A percentile compares a stretch with the other conserved stretches of the same genome.
Conservation (phyloP, 1,140 invertebrate genomes). For the Pseudoatta argentina region DNA sequence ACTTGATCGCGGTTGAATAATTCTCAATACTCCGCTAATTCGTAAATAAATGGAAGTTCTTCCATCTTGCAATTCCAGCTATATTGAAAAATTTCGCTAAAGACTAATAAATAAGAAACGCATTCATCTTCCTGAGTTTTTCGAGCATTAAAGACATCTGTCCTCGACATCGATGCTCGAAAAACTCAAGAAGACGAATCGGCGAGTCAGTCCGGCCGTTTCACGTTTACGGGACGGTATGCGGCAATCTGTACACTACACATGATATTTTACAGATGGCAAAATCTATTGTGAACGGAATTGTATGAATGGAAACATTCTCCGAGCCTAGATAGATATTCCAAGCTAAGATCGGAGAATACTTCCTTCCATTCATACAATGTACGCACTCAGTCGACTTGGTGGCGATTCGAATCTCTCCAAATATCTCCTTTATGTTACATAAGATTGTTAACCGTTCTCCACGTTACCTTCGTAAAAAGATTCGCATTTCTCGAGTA, state of each 20-base stretch:
- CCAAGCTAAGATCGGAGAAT: background rate
- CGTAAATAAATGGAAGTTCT: background rate
- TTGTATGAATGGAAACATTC: no score
- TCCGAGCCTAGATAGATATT: no score
- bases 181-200: background rate
- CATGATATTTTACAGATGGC: constrained; percentile 62
- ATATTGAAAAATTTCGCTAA: constrained; percentile 64
- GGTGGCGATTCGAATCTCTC: constrained; percentile 28
- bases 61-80: constrained; percentile 35
- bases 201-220: constrained; percentile 48
- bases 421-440: constrained; percentile 42
- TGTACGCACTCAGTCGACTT: constrained; percentile 60
- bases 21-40: background rate
- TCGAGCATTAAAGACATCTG: constrained; percentile 6
- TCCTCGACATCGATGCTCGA: no score
- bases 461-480: constrained; percentile 92
- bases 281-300: constrained; percentile 26
- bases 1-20: constrained; percentile 39
- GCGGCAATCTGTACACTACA: constrained; percentile 66
- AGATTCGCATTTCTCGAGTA: constrained; percentile 94
- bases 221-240: constrained; percentile 18
- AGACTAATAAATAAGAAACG: constrained; percentile 69
- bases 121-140: background rate
- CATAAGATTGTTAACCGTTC: constrained; percentile 72
- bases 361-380: constrained; percentile 39